Evolutionary conservation across 2,888 invertebrate species (phyloP), one percentile per base, ranked within the genome.

Genomic region (Labia minor): DNA sequence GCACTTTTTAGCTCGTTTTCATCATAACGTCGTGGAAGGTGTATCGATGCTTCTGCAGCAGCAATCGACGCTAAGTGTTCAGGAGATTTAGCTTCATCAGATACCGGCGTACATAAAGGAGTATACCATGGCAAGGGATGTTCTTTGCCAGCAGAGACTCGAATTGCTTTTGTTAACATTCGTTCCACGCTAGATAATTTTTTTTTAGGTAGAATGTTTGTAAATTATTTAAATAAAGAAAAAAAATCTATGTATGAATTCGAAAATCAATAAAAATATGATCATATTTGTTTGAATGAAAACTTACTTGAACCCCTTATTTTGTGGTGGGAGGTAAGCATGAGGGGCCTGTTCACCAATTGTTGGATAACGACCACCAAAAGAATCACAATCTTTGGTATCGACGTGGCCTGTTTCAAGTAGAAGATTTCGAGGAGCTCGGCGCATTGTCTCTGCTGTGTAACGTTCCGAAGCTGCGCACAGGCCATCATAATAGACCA

Each of bases 81-180:
- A 20, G 63, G 63, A 4, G 63, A 61, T 20, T 61, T 49, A 73
- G 68, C 69, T 73, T 68, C 69, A 74, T 69, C 69, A 3, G 49
- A 49, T 49, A 8, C 49, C 49, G n/a, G 49, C 67, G 79, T 79
- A 73, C 90, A 90, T 8, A 82, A 77, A 0, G 90, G 90, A 18
- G 89, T 89, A 74, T 88, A 86, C 89, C 89, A 90, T 1, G 90
- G 90, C 69, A 90, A 77, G 62, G 86, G 83, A 72, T 89, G 87
- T 73, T 88, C 85, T 14, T 80, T 80, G 2, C 79, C 79, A 14
- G 78, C 77, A 4, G 83, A 79, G 4, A 49, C 49, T 3, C 49
- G 49, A 10, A 49, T 49, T 49, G 49, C 49, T 16, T 14, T 49
- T 3, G 49, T 49, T 8, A 49, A 14, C 14, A 49, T 49, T 14